phyloP scores from a whole-genome alignment of 2,113 vertebrate genomes.

The Alexandromys fortis region DNA sequence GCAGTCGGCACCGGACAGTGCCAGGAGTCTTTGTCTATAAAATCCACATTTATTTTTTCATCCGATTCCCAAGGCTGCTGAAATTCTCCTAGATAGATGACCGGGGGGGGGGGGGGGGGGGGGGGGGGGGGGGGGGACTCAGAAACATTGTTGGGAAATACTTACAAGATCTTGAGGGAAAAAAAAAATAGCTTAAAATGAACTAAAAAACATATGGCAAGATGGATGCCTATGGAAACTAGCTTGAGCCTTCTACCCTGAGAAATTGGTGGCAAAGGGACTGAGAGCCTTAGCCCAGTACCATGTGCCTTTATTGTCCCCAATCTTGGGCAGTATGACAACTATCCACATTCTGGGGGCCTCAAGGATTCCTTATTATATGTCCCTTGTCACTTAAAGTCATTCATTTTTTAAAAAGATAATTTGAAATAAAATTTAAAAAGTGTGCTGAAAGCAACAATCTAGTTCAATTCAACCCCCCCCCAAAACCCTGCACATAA shows the following conservation, averaged over 20 bases:
- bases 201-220: not conserved
- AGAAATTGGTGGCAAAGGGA: not conserved
- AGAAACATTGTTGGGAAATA: not conserved
- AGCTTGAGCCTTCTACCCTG: not conserved
- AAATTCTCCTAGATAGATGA: not conserved
- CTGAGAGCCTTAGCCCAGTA: not conserved
- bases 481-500: not conserved
- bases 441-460: not conserved
- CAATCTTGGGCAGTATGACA: not conserved
- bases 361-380: not conserved
- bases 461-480: not conserved
- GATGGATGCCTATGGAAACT: not conserved
- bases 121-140: too few relatives aligned
- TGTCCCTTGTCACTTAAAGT: not conserved
- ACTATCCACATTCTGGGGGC: not conserved
- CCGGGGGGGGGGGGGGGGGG: too few relatives aligned
- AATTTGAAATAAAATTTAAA: conserved; percentile 35
- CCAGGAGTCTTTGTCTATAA: not conserved
- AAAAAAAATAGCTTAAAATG: not conserved
- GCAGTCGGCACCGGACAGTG: not conserved
- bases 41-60: not conserved
- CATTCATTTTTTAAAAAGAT: not conserved
- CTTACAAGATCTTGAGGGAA: not conserved
- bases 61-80: not conserved
- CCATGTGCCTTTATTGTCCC: not conserved